Base-by-base conservation (phyloP, 2,888 invertebrate genomes). In the Lepidocyrtoides sp. region DNA sequence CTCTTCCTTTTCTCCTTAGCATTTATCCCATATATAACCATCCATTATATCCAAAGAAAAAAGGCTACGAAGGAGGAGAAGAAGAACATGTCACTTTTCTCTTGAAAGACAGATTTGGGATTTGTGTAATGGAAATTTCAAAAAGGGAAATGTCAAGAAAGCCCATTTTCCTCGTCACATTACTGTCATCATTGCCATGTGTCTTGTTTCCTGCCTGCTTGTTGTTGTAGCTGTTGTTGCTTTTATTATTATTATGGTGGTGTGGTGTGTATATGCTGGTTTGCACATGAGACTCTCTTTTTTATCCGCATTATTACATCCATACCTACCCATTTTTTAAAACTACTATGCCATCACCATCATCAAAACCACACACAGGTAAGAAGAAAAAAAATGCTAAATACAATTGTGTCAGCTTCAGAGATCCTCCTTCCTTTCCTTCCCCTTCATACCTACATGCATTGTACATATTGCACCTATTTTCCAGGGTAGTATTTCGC, bases 131-230 rank as follows among this genome's bases (percentile, higher is more conserved):
- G 89, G 89, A 89, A 89, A 89, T 89, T 89, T 89, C 89, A 89
- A 89, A 82, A 89, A 89, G 89, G 89, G 89, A 89, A 89, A 89
- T 89, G 89, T 89, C 89, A 89, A 89, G 89, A 89, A 32, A 89
- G 89, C 89, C 89, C 89, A 89, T 89, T 89, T 89, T 89, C 89
- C 82, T 82, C 81, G 89, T 89, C 89, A 89, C 89, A 89, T 89
- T 89, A 89, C 89, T 89, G 89, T 89, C 89, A 89, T 89, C 89
- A 89, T 89, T 89, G 82, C 82, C 88, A 88, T 88, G 88, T 88
- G 81, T 88, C 88, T 88, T 88, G 88, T 81, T 88, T 88, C 88
- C 79, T 75, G 86, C 54, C n/a, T n/a, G n/a, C n/a, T n/a, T n/a
- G n/a, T n/a, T n/a, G n/a, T n/a, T 83, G 29, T 23, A 26, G 29